Evolutionary conservation across 1,140 invertebrate genomes (phyloP), one percentile per base, ranked within the genome.

Genomic region (Galleria mellonella): DNA sequence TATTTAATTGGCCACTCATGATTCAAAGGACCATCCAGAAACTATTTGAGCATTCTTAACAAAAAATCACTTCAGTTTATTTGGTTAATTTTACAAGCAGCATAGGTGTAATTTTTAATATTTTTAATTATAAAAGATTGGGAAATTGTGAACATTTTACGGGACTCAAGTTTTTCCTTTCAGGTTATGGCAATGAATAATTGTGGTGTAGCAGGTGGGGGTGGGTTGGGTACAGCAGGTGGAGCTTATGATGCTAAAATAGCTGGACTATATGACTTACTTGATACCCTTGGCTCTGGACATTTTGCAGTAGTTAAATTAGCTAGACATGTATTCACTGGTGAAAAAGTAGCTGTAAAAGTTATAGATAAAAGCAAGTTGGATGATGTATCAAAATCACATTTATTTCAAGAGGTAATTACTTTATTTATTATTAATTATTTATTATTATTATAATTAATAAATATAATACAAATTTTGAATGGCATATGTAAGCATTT

Each of bases 271-370:
- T 99, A 99, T 79, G 97, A 99, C 86, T 88, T 99, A 64, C 95
- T 98, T 78, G 94, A 98, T 77, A 99, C 97, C 0, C 87, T 98
- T 9, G 96, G 96, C 8, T 91, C 93, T 47, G 98, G 97, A 33
- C 97, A 99, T 89, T 99, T 99, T 90, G 98, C 98, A 45, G 97
- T 99, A 37, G 98, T 99, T 12, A 99, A 99, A 89, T 87, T 98
- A 50, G 98, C 98, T 7, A 89, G 95, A 53, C 98, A 99, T 90
- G 98, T 99, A 32, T 99, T 99, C 83, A 99, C 98, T 31, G 97
- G 97, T n/a, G 97, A 98, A 89, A 97, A 98, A 87, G 98, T 99
- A 38, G 94, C 94, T 37, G 94, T 95, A 30, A 95, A 95, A 89
- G 94, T 99, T 37, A 99, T 99, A 67, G 98, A 99, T 84, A 99